A percentile compares a stretch with the other conserved stretches of the same genome.
phyloP scores from a whole-genome alignment of 2,888 invertebrate genomes.

The Dioctria linearis region DNA sequence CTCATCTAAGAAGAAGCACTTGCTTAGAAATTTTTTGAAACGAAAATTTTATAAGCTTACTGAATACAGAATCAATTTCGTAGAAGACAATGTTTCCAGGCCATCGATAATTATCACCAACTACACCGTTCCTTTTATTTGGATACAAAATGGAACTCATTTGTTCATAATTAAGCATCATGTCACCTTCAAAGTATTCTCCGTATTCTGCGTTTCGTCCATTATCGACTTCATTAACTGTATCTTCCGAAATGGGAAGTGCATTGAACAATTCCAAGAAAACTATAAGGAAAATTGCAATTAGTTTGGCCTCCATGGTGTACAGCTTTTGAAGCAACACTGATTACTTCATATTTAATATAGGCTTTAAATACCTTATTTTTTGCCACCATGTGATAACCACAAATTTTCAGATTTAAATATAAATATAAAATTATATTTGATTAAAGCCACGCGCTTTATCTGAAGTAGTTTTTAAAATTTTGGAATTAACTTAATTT shows the following conservation, averaged over 20 bases:
- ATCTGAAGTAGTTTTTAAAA: too few species aligned
- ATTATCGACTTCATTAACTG: too few species aligned
- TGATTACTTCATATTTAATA: too few species aligned
- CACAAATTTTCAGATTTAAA: background rate
- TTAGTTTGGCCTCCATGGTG: too few species aligned
- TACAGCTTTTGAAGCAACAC: too few species aligned
- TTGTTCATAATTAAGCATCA: constrained; percentile 74
- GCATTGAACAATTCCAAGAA: too few species aligned
- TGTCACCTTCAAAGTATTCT: constrained; percentile 82
- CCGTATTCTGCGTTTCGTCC: constrained; percentile 77
- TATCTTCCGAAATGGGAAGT: too few species aligned
- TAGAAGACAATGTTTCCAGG: constrained; percentile 80
- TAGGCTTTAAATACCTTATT: too few species aligned
- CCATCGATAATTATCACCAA: constrained; percentile 75
- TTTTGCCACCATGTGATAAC: too few species aligned
- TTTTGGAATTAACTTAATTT: too few species aligned
- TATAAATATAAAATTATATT: background rate
- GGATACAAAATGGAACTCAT: constrained; percentile 54
- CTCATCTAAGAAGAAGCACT: constrained; percentile 65
- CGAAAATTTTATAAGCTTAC: constrained; percentile 33
- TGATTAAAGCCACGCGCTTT: too few species aligned
- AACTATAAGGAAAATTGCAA: too few species aligned
- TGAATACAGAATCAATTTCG: constrained; percentile 74
- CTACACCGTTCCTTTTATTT: constrained; percentile 74
- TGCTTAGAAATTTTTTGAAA: background rate